Evolutionary conservation across 1,140 invertebrate genomes (phyloP).

Genomic region (Parasteatoda tepidariorum): DNA sequence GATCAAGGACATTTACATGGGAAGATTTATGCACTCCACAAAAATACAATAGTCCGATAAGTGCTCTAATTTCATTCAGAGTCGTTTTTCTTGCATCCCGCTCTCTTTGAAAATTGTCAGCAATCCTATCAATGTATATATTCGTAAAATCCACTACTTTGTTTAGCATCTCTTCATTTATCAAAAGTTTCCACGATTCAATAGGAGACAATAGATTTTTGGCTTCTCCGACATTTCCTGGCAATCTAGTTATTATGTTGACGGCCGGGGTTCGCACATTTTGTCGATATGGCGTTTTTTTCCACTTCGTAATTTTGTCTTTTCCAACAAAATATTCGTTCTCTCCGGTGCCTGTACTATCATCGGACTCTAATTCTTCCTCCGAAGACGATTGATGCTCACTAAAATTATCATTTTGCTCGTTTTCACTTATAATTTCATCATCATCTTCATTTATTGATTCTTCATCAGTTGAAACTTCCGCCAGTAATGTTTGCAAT

Average conservation of each 20-base stretch:
- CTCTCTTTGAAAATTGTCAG: not conserved
- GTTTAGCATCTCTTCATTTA: not conserved
- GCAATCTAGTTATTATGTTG: not conserved
- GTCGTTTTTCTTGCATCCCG: not conserved
- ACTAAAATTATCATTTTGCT: not conserved
- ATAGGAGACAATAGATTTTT: not conserved
- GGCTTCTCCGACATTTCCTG: not conserved
- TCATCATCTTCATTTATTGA: not conserved
- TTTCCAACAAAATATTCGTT: not conserved
- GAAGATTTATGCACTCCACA: not conserved
- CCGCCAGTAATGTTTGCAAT: not conserved
- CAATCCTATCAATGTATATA: not conserved
- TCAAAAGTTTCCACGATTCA: not conserved
- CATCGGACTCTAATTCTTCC: not conserved
- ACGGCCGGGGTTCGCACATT: not conserved
- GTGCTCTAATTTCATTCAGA: conserved; percentile 67
- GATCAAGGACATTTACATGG: not conserved
- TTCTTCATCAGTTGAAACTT: not conserved
- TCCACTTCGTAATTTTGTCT: not conserved
- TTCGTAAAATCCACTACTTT: not conserved
- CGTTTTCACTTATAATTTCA: not conserved
- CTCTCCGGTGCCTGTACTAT: not conserved
- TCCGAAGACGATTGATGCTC: not conserved
- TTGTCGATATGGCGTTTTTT: not conserved
- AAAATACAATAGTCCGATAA: conserved; percentile 28